phyloP scores from a whole-genome alignment of 2,113 vertebrate species.

The Rhizomys pruinosus region DNA sequence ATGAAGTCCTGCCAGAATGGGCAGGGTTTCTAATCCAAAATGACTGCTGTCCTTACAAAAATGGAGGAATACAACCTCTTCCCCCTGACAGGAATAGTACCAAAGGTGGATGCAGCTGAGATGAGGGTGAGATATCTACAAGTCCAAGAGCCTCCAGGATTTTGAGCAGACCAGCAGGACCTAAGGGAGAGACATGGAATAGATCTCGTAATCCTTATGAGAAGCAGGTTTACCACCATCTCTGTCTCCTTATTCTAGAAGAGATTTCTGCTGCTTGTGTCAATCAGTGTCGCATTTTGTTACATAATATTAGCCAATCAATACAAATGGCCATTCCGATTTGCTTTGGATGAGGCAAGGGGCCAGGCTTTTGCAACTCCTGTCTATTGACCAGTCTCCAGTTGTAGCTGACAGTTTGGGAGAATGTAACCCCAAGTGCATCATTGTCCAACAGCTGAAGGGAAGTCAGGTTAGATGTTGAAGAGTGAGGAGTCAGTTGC shows the following conservation, averaged over 20 bases:
- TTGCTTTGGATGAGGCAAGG: neutral
- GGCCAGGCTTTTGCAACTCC: accelerated
- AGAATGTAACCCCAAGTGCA: neutral
- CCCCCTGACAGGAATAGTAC: neutral
- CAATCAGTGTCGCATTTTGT: neutral
- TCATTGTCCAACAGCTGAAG: neutral
- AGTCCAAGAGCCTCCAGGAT: neutral
- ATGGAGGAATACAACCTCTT: neutral
- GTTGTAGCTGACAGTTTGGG: neutral
- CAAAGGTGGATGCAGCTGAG: neutral
- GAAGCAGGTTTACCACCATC: no score
- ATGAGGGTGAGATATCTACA: neutral
- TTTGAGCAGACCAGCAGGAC: neutral
- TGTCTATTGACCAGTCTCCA: accelerated
- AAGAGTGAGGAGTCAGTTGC: neutral
- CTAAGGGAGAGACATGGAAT: neutral
- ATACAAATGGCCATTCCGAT: neutral
- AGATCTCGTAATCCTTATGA: no score
- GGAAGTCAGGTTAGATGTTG: neutral
- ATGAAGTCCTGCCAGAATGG: neutral
- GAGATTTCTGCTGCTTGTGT: neutral
- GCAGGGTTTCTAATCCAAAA: no score
- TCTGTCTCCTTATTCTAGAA: no score
- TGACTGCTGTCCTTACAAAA: neutral
- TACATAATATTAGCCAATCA: no score